Base-by-base conservation (phyloP, 2,113 vertebrate genomes). In the Pao palembangensis region DNA sequence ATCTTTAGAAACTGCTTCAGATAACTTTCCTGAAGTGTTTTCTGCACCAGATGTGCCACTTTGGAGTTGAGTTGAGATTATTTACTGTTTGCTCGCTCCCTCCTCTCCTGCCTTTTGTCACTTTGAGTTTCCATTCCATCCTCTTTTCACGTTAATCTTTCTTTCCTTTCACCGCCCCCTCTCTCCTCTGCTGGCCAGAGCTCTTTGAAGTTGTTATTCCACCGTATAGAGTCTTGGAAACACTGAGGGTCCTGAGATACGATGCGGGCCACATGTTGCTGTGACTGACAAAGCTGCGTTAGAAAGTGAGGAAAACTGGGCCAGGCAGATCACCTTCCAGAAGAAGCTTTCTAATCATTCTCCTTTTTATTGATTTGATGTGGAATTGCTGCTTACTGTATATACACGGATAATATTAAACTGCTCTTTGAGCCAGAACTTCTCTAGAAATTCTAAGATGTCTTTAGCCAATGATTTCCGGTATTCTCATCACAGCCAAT, bases 221-320 rank as follows among this genome's bases (percentile, higher is more conserved):
- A 31, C 67, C 73, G 69, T 76, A 82, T 73, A 76, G 79, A 75
- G 73, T 54, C 31, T 57, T 51, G 68, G 18, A 61, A 46, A 66
- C 63, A 58, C 17, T 3, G 34, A 52, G 47, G 25, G 18, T 50
- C 43, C 41, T 0, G 17, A 10, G 64, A 52, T 25, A 52, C 38
- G 25, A 61, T 63, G 74, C 23, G 50, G 61, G 67, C 25, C 50
- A 55, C 53, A 43, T 64, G 63, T 79, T 49, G 8, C 62, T 41
- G 62, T 42, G 57, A 62, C 17, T 48, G 50, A 66, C 23, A 3
- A 46, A 38, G 49, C 50, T 7, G 28, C 42, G 13, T 25, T 50
- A 41, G 19, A 52, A 66, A 23, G 41, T 1, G 4, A 57, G 20
- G 20, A 21, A 65, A 59, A 34, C 8, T 6, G 58, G 54, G 28